A percentile compares a stretch with the other conserved stretches of the same genome.
phyloP scores from a whole-genome alignment of 1,140 invertebrate genomes.

The Tetranychus urticae region DNA sequence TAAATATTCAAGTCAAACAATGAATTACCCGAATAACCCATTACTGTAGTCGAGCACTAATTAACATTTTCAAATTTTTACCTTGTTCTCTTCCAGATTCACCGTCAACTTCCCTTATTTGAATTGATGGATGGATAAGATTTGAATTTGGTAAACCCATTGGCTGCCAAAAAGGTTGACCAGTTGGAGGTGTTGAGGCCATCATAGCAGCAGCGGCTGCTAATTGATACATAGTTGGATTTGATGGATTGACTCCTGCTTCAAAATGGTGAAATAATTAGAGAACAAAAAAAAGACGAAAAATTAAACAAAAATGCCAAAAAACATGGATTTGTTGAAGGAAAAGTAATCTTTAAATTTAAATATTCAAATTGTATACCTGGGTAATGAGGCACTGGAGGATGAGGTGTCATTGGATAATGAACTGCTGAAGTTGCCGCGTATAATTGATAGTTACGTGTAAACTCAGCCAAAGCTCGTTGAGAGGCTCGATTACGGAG shows the following conservation, averaged over 20 bases:
- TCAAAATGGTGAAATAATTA: too few relatives aligned
- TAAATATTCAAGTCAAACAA: too few relatives aligned
- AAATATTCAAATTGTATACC: not conserved
- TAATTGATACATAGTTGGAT: not conserved
- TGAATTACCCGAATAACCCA: too few relatives aligned
- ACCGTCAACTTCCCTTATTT: not conserved
- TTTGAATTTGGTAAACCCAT: not conserved
- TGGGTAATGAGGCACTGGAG: constrained; percentile 1
- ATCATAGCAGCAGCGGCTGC: not conserved
- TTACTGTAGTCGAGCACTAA: too few relatives aligned
- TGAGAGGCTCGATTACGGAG: constrained; percentile 64
- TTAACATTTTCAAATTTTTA: too few relatives aligned
- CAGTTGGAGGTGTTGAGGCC: not conserved
- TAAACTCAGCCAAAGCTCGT: constrained; percentile 74
- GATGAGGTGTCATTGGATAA: constrained; percentile 17
- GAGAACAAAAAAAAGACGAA: too few relatives aligned
- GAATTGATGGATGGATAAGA: not conserved
- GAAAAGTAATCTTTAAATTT: not conserved
- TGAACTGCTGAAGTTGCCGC: constrained; percentile 39
- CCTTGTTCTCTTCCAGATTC: not conserved
- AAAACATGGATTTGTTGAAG: too few relatives aligned
- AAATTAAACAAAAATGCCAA: too few relatives aligned
- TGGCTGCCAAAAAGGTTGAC: not conserved
- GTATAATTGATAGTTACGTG: constrained; percentile 48
- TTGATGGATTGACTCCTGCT: not conserved